These are phyloP conservation scores for Polypedilum vanderplanki DNA, from an alignment of 1,140 invertebrate genomes.

Conservation along the genomic window DNA sequence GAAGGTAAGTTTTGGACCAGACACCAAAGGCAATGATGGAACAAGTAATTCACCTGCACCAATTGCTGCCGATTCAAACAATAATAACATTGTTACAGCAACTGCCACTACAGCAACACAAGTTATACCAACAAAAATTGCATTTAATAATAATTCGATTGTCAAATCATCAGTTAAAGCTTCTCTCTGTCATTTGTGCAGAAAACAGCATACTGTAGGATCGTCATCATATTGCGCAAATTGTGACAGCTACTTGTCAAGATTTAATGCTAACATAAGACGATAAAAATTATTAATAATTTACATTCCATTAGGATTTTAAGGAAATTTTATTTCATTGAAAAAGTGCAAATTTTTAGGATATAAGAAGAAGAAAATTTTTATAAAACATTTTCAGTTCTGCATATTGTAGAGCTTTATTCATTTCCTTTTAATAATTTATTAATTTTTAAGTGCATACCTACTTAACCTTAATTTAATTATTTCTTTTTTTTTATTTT, in stretches of 20 bases:
- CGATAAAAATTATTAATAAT: neutral
- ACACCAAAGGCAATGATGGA: constrained; percentile 52
- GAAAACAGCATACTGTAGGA: constrained; percentile 68
- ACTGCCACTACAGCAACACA: constrained; percentile 34
- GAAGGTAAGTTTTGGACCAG: constrained; percentile 61
- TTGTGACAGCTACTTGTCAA: constrained; percentile 86
- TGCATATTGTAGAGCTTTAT: constrained; percentile 19
- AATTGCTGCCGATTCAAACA: constrained; percentile 41
- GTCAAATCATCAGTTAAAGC: constrained; percentile 48
- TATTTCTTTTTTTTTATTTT: too few relatives aligned
- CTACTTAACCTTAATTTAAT: constrained; percentile 6
- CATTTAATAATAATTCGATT: constrained; percentile 41
- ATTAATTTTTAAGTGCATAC: neutral
- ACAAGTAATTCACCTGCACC: constrained; percentile 48
- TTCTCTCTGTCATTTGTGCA: constrained; percentile 69
- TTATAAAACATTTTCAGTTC: neutral
- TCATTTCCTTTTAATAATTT: neutral
- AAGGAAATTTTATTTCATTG: neutral
- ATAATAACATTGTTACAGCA: constrained; percentile 31
- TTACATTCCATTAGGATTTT: neutral
- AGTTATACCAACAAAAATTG: constrained; percentile 32
- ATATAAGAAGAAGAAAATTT: neutral
- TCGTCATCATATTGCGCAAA: constrained; percentile 76
- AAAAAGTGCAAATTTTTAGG: constrained; percentile 25
- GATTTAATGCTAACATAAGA: constrained; percentile 57